Conservation (phyloP, 2,888 invertebrate species). For the Microplitis manilae region DNA sequence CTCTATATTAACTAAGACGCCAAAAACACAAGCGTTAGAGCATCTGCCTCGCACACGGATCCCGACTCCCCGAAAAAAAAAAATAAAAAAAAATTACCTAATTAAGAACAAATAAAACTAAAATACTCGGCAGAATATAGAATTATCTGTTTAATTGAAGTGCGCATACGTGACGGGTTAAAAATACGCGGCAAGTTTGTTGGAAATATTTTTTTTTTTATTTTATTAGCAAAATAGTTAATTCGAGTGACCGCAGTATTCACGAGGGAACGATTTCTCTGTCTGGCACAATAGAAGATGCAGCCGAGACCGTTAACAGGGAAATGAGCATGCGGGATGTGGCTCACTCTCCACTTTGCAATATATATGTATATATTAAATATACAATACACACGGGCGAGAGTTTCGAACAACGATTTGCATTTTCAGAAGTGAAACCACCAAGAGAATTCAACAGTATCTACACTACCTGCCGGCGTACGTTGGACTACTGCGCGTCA, state of each 20-base stretch:
- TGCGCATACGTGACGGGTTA: not conserved
- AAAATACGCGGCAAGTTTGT: not conserved
- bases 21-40: not conserved
- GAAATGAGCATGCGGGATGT: conserved; percentile 10
- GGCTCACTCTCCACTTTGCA: not conserved
- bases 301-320: conserved; percentile 23
- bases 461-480: conserved; percentile 28
- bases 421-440: conserved; percentile 44
- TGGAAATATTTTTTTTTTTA: not conserved
- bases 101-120: not conserved
- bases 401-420: conserved; percentile 47
- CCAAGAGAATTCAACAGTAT: conserved; percentile 55
- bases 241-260: conserved; percentile 34
- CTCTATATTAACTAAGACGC: not conserved
- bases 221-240: conserved; percentile 30
- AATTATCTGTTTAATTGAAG: too few relatives aligned
- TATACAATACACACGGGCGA: conserved; percentile 44
- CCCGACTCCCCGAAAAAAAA: not conserved
- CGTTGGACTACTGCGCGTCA: conserved; percentile 48
- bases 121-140: too few relatives aligned
- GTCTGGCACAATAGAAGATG: conserved; percentile 34
- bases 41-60: not conserved
- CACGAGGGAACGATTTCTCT: conserved; percentile 45
- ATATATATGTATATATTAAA: conserved; percentile 30
- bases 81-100: not conserved